Evolutionary conservation across 2,888 invertebrate species (phyloP).

Genomic region (Leptura quadrifasciata): DNA sequence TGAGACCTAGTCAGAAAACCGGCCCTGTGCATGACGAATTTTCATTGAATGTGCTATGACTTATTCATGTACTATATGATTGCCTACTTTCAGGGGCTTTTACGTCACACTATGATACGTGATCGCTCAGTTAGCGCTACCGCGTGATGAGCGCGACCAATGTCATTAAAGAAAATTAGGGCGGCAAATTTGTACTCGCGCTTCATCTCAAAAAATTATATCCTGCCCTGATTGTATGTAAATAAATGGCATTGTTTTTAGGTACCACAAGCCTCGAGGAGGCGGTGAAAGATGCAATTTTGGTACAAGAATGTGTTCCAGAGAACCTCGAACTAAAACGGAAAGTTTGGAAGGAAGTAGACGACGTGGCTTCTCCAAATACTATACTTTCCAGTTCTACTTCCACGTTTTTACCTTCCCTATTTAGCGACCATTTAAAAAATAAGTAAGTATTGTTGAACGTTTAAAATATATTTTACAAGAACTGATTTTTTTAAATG

Average conservation of each 20-base stretch:
- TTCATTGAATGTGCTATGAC: no score
- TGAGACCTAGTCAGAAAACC: no score
- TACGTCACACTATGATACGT: no score
- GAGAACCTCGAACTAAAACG: constrained; percentile 91
- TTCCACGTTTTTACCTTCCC: constrained; percentile 92
- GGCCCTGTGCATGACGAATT: no score
- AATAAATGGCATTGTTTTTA: constrained; percentile 61
- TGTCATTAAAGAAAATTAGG: no score
- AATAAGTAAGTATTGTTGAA: constrained; percentile 75
- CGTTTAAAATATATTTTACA: constrained; percentile 16
- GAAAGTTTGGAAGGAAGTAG: constrained; percentile 86
- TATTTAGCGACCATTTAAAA: constrained; percentile 87
- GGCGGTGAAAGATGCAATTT: constrained; percentile 84
- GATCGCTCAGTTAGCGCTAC: no score
- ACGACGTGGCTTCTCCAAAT: constrained; percentile 83
- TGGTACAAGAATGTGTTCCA: constrained; percentile 96
- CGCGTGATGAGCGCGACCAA: no score
- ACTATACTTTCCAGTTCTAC: constrained; percentile 95
- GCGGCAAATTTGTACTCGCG: no score
- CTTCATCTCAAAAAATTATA: no score
- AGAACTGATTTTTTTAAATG: not conserved
- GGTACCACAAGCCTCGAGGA: constrained; percentile 82
- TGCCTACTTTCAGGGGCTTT: no score
- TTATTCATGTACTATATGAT: no score
- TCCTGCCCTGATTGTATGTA: no score